Conservation (phyloP, 2,888 invertebrate species). For the Eledone cirrhosa region DNA sequence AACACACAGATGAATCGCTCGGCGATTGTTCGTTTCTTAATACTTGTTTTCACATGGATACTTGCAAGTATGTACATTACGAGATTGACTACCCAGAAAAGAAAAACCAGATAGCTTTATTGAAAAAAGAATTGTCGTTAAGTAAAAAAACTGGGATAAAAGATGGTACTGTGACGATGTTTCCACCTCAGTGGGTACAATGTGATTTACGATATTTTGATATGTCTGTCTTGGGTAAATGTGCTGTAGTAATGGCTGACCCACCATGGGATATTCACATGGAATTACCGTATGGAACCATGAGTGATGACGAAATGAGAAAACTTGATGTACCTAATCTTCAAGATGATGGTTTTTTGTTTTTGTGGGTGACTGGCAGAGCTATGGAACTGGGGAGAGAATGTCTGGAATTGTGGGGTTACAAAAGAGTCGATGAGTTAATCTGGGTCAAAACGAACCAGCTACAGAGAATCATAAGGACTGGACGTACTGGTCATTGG, state of each 20-base stretch:
- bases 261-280: conserved; percentile 98
- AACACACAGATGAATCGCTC: conserved; percentile 89
- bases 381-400: conserved; percentile 97
- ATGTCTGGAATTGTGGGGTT: conserved; percentile 95
- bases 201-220: conserved; percentile 92
- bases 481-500: conserved; percentile 98
- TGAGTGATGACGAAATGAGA: conserved; percentile 99
- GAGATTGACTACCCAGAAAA: conserved; percentile 79
- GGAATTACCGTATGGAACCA: conserved; percentile 98
- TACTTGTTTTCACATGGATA: conserved; percentile 99
- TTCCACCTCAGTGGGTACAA: conserved; percentile 84
- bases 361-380: conserved; percentile 97
- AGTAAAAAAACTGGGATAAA: conserved; percentile 41
- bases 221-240: conserved; percentile 92
- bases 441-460: conserved; percentile 99
- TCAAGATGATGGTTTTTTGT: conserved; percentile 95
- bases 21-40: conserved; percentile 98
- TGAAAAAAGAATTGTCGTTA: conserved; percentile 47
- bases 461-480: conserved; percentile 93
- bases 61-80: conserved; percentile 98
- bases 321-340: conserved; percentile 91
- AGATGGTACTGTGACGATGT: conserved; percentile 56
- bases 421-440: conserved; percentile 93
- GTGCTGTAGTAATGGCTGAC: conserved; percentile 95
- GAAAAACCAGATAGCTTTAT: conserved; percentile 40